A percentile compares a stretch with the other conserved stretches of the same genome.
phyloP scores from a whole-genome alignment of 2,113 vertebrate species.

The Nasalis larvatus region DNA sequence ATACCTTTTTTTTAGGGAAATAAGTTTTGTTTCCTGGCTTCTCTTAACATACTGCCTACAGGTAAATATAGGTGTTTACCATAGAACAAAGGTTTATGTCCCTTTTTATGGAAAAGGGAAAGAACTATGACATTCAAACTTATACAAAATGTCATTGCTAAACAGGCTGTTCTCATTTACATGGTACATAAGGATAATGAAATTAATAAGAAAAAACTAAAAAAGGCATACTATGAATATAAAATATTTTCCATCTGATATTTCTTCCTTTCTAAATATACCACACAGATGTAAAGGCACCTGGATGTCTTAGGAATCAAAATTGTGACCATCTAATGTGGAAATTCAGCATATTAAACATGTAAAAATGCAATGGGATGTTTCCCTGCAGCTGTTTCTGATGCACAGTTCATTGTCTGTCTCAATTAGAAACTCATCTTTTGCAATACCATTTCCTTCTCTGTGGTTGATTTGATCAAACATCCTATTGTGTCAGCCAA shows the following conservation, averaged over 20 bases:
- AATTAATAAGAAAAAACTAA: slow-evolving; percentile 41
- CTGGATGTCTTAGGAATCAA: slow-evolving; percentile 66
- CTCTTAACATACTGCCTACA: background rate
- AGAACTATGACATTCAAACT: background rate
- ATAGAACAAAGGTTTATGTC: background rate
- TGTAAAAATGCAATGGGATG: slow-evolving; percentile 50
- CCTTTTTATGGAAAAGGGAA: background rate
- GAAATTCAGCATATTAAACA: slow-evolving; percentile 66
- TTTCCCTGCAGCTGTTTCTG: slow-evolving; percentile 75
- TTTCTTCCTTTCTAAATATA: slow-evolving; percentile 71
- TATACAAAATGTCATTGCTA: background rate
- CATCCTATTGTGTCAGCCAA: slow-evolving; percentile 72
- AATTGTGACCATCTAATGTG: slow-evolving; percentile 62
- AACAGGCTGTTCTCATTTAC: background rate
- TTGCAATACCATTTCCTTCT: slow-evolving; percentile 70
- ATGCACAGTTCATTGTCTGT: slow-evolving; percentile 73
- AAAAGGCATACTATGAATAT: slow-evolving; percentile 32
- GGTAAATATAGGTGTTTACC: background rate
- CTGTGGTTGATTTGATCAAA: slow-evolving; percentile 80
- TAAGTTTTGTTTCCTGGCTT: background rate
- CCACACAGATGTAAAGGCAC: slow-evolving; percentile 75
- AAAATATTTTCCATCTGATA: slow-evolving; percentile 57
- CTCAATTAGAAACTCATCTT: slow-evolving; percentile 76
- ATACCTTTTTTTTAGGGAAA: background rate
- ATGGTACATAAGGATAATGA: slow-evolving; percentile 33